A percentile compares a stretch with the other conserved stretches of the same genome.
phyloP scores from a whole-genome alignment of 2,888 invertebrate genomes.

The Sarcophaga carnaria region DNA sequence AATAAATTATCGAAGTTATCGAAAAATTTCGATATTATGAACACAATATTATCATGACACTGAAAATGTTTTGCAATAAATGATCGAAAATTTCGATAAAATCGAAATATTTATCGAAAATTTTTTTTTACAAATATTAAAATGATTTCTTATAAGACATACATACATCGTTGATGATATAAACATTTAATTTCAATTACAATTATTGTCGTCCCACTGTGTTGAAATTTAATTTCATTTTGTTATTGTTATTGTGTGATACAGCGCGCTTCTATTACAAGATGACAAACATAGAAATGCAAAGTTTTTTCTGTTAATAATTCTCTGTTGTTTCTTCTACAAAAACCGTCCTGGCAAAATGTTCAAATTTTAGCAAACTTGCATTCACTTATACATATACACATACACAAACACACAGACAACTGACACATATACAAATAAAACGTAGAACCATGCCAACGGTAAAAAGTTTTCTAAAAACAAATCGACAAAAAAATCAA shows the following conservation, averaged over 20 bases:
- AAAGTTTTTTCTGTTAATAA: constrained; percentile 48
- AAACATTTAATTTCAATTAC: too few relatives aligned
- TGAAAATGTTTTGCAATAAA: too few relatives aligned
- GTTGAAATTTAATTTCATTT: constrained; percentile 28
- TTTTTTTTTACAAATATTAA: too few relatives aligned
- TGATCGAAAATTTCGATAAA: too few relatives aligned
- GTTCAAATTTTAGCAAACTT: constrained; percentile 21
- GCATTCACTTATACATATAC: background rate
- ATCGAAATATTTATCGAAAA: too few relatives aligned
- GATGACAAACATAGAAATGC: constrained; percentile 41
- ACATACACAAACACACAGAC: background rate
- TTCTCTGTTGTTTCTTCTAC: background rate
- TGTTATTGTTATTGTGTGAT: constrained; percentile 28
- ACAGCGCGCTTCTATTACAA: constrained; percentile 30
- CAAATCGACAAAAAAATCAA: constrained; percentile 8
- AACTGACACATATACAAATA: background rate
- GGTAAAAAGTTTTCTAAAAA: constrained; percentile 32
- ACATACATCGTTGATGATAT: too few relatives aligned
- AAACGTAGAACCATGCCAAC: constrained; percentile 33
- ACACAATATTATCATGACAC: too few relatives aligned
- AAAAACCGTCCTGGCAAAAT: constrained; percentile 21
- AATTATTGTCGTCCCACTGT: constrained; percentile 5
- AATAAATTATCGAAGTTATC: too few relatives aligned
- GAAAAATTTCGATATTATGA: too few relatives aligned
- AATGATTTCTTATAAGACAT: too few relatives aligned